Percentiles rank a stretch among this genome's conserved stretches.
Conservation (phyloP, 2,113 vertebrate species). For the Calidris pugnax region DNA sequence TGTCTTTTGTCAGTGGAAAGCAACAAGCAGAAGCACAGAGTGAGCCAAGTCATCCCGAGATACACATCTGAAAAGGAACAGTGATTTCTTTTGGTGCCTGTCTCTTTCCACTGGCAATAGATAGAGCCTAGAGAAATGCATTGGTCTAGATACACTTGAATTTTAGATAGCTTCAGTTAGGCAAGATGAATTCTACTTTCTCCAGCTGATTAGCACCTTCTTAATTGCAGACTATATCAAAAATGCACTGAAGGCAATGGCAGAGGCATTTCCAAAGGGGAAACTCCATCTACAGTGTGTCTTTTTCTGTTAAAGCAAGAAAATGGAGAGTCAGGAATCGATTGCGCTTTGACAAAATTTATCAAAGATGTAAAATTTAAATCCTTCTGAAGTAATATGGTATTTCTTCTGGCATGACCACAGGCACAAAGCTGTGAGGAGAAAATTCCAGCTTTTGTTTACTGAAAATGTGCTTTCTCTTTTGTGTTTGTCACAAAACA, state of each 20-base stretch:
- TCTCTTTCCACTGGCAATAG: neutral
- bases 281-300: neutral
- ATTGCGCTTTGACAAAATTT: neutral
- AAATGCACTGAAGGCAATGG: neutral
- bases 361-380: neutral
- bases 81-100: neutral
- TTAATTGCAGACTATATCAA: neutral
- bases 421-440: neutral
- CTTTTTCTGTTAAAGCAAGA: neutral
- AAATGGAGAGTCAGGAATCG: neutral
- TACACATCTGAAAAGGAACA: neutral
- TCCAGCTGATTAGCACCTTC: neutral
- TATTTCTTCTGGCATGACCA: neutral
- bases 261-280: neutral
- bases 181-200: neutral
- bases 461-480: neutral
- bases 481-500: neutral
- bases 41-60: neutral
- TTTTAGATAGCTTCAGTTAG: neutral
- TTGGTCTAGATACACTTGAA: neutral
- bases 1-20: neutral
- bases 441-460: neutral
- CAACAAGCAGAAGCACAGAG: neutral
- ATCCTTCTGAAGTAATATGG: neutral
- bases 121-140: neutral